These are phyloP conservation scores for Aphidius ervi DNA, from an alignment of 1,140 invertebrate genomes.

Conservation along the genomic window DNA sequence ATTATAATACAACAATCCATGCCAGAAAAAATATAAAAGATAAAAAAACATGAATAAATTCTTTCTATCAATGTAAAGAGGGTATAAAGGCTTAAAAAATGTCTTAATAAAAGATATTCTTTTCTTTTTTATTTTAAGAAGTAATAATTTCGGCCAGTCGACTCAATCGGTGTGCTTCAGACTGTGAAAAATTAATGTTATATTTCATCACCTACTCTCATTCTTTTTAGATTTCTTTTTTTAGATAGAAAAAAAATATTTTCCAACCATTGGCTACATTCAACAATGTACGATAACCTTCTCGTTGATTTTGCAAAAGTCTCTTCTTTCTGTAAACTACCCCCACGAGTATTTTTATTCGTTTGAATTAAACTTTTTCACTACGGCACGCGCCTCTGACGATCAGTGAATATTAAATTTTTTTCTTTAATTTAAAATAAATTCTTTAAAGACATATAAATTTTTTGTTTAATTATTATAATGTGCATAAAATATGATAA, in stretches of 20 bases:
- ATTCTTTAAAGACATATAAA: too few relatives aligned
- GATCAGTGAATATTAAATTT: conserved; percentile 50
- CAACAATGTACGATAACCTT: conserved; percentile 2
- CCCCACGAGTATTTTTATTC: conserved; percentile 2
- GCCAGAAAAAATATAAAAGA: too few relatives aligned
- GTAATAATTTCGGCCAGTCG: conserved; percentile 10
- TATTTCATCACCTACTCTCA: conserved; percentile 2
- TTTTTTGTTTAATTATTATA: too few relatives aligned
- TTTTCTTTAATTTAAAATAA: too few relatives aligned
- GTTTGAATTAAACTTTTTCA: conserved; percentile 19
- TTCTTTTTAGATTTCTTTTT: not conserved
- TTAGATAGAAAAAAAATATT: not conserved
- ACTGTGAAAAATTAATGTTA: conserved; percentile 10
- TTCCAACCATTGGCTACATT: not conserved
- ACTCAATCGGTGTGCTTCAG: not conserved
- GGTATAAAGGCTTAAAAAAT: not conserved
- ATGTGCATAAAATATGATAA: too few relatives aligned
- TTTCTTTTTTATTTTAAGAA: not conserved
- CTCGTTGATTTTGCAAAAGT: conserved; percentile 22
- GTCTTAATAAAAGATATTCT: conserved; percentile 6
- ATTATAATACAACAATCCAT: too few relatives aligned
- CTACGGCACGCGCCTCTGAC: conserved; percentile 36
- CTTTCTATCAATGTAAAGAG: too few relatives aligned
- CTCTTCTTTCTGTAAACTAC: conserved; percentile 7
- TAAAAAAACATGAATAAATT: too few relatives aligned